phyloP scores from a whole-genome alignment of 1,140 invertebrate species.

The Tetraneura akinire region DNA sequence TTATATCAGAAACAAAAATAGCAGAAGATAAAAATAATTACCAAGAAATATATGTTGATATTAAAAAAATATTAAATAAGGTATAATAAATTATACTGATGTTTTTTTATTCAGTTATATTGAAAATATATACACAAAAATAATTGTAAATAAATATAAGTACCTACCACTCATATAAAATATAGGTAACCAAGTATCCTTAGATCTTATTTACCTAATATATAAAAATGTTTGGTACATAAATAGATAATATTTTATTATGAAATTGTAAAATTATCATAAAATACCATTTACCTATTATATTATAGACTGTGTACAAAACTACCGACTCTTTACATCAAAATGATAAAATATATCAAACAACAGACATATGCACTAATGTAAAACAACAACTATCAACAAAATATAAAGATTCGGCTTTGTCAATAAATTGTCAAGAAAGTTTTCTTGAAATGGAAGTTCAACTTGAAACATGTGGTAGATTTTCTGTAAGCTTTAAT shows the following conservation, averaged over 20 bases:
- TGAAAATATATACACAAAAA: too few species aligned
- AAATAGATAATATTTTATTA: too few species aligned
- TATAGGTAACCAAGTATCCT: neutral
- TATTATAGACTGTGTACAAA: neutral
- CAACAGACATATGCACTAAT: neutral
- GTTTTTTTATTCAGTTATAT: neutral
- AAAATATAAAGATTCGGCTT: neutral
- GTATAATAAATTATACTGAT: slow-evolving; percentile 5
- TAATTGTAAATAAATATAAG: neutral
- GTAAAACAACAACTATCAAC: neutral
- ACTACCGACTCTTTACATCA: neutral
- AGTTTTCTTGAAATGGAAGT: neutral
- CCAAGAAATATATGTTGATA: neutral
- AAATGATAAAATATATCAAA: slow-evolving; percentile 9
- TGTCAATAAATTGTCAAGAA: slow-evolving; percentile 17
- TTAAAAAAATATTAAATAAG: slow-evolving; percentile 10
- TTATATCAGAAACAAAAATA: neutral
- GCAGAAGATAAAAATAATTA: neutral
- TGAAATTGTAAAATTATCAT: neutral
- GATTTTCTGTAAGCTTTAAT: slow-evolving; percentile 60
- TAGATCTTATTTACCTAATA: neutral
- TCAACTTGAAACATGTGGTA: slow-evolving; percentile 11
- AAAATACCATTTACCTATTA: neutral
- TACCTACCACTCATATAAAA: neutral
- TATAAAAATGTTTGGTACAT: too few species aligned